Percentiles rank a stretch among this genome's conserved stretches.
Conservation (phyloP, 2,113 vertebrate genomes). For the Trachemys scripta region DNA sequence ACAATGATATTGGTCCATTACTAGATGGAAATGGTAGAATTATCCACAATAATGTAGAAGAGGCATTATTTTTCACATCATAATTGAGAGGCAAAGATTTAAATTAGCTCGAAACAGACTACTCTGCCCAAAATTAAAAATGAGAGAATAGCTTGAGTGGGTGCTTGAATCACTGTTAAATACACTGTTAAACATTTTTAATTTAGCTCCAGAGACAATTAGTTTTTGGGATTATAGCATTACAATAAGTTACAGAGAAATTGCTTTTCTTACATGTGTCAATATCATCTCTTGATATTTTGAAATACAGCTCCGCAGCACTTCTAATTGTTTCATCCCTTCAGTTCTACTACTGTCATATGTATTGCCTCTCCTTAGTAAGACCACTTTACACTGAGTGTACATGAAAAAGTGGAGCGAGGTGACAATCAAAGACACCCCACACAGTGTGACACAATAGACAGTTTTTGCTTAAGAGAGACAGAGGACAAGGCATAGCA, state of each 20-base stretch:
- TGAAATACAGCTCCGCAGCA: neutral
- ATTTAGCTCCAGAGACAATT: neutral
- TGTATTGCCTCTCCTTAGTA: neutral
- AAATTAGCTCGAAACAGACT: neutral
- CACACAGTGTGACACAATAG: rapidly evolving
- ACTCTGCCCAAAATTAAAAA: neutral
- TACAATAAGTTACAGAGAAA: too few relatives aligned
- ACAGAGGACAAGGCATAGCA: rapidly evolving
- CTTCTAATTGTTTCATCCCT: neutral
- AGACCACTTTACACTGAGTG: neutral
- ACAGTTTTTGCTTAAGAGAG: neutral
- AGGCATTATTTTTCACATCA: neutral
- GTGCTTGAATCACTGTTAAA: neutral
- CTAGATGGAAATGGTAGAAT: too few relatives aligned
- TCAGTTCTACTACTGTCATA: neutral
- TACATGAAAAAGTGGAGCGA: neutral
- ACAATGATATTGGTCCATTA: too few relatives aligned
- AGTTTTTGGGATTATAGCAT: neutral
- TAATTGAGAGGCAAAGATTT: neutral
- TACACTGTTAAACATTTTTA: neutral
- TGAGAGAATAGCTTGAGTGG: neutral
- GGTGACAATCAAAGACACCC: rapidly evolving
- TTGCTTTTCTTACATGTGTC: too few relatives aligned
- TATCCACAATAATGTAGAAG: too few relatives aligned
- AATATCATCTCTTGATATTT: too few relatives aligned